phyloP scores from a whole-genome alignment of 2,888 invertebrate species.

The Hirtodrosophila alboralis region DNA sequence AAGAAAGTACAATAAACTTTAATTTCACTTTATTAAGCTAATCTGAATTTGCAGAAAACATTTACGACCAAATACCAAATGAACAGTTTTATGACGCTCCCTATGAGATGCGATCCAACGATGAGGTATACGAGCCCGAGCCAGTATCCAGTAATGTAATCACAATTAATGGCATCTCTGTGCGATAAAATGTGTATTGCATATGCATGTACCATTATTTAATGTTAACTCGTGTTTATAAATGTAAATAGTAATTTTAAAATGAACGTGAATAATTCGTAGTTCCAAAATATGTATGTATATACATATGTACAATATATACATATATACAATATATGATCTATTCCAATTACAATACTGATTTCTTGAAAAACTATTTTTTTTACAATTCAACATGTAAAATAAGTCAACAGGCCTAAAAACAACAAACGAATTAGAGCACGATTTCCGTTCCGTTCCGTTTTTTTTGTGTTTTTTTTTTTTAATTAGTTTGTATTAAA shows the following conservation, averaged over 20 bases:
- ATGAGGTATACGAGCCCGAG: slow-evolving; percentile 86
- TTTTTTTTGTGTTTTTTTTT: slow-evolving; percentile 38
- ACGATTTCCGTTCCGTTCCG: slow-evolving; percentile 53
- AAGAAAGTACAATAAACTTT: too few relatives aligned
- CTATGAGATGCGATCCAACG: slow-evolving; percentile 87
- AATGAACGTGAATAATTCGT: slow-evolving; percentile 28
- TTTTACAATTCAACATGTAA: slow-evolving; percentile 21
- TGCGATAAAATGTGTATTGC: slow-evolving; percentile 86
- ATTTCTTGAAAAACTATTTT: slow-evolving; percentile 20
- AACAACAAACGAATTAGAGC: slow-evolving; percentile 34
- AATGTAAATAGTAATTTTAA: slow-evolving; percentile 52
- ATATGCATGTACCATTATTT: slow-evolving; percentile 10
- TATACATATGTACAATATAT: slow-evolving; percentile 5
- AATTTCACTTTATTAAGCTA: background rate
- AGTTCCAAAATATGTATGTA: slow-evolving; percentile 20
- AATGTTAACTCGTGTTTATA: slow-evolving; percentile 50
- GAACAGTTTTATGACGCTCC: slow-evolving; percentile 91
- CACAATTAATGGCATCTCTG: slow-evolving; percentile 95
- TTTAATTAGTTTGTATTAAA: slow-evolving; percentile 59
- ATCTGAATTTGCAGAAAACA: slow-evolving; percentile 82
- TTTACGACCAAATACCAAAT: slow-evolving; percentile 87
- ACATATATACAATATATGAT: slow-evolving; percentile 1
- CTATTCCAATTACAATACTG: slow-evolving; percentile 35
- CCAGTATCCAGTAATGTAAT: slow-evolving; percentile 86
- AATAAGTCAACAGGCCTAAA: slow-evolving; percentile 16